These are phyloP conservation scores for Lepas anatifera DNA, from an alignment of 2,888 invertebrate species.

Conservation along the genomic window DNA sequence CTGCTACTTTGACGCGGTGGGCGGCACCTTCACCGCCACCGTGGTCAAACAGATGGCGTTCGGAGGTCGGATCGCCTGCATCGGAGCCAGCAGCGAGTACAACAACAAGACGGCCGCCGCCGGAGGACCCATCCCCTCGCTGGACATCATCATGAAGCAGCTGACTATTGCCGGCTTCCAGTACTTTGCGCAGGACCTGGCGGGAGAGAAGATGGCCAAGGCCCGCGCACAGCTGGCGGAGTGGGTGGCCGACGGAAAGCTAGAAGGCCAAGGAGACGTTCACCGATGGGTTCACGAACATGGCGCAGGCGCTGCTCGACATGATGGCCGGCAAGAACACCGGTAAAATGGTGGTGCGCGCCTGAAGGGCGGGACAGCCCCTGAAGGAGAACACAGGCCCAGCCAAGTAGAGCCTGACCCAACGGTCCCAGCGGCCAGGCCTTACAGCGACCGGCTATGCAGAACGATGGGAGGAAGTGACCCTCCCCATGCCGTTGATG, in stretches of 20 bases:
- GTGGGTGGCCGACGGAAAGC: slow-evolving; percentile 40
- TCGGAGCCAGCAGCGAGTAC: slow-evolving; percentile 52
- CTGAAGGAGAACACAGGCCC: too few species aligned
- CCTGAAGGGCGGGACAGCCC: too few species aligned
- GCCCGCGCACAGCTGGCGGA: neutral
- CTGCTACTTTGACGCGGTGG: slow-evolving; percentile 65
- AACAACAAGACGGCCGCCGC: slow-evolving; percentile 38
- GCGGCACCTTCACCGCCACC: slow-evolving; percentile 48
- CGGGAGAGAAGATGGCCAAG: neutral
- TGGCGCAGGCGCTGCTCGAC: slow-evolving; percentile 53
- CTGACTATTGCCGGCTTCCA: neutral
- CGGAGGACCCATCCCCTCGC: neutral
- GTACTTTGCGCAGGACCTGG: neutral
- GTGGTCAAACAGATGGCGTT: slow-evolving; percentile 49
- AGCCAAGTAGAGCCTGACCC: too few species aligned
- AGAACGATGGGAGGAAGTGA: too few species aligned
- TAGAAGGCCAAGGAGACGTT: slow-evolving; percentile 55
- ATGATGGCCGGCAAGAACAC: slow-evolving; percentile 51
- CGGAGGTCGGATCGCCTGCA: slow-evolving; percentile 48
- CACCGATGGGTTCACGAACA: slow-evolving; percentile 57
- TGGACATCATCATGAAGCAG: slow-evolving; percentile 14
- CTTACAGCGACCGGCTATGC: too few species aligned
- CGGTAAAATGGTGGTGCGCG: slow-evolving; percentile 57
- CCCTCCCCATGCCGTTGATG: too few species aligned
- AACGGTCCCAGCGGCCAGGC: too few species aligned